A percentile compares a stretch with the other conserved stretches of the same genome.
Conservation (phyloP, 2,113 vertebrate genomes). For the Sturnira hondurensis region DNA sequence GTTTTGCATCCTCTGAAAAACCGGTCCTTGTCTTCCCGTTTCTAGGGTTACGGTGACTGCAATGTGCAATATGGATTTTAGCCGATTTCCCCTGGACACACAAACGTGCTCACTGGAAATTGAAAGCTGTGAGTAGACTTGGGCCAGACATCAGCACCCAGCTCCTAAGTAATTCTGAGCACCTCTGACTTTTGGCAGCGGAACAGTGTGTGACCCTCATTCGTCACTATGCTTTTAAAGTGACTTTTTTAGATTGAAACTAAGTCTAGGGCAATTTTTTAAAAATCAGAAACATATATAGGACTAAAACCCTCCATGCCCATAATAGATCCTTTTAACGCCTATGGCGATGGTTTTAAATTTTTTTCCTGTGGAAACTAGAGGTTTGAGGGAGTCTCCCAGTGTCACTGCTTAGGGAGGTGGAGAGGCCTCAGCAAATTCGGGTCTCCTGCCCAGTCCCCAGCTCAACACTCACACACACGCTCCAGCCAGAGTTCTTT, state of each 20-base stretch:
- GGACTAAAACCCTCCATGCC: neutral
- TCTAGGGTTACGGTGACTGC: slow-evolving; percentile 95
- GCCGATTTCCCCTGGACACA: slow-evolving; percentile 96
- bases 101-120: slow-evolving; percentile 98
- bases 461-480: too few relatives aligned
- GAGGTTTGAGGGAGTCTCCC: neutral
- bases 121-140: slow-evolving; percentile 94
- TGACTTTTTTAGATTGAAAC: neutral
- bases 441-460: neutral
- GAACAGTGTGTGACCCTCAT: neutral
- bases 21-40: slow-evolving; percentile 57
- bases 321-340: neutral
- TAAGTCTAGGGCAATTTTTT: neutral
- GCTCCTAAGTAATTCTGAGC: neutral
- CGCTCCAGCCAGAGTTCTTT: neutral
- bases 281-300: neutral
- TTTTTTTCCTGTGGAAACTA: neutral
- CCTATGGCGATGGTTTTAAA: neutral
- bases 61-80: slow-evolving; percentile 99
- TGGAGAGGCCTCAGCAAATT: neutral
- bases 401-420: neutral
- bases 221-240: neutral
- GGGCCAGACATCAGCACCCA: neutral
- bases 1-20: neutral
- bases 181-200: neutral